Evolutionary conservation across 2,888 invertebrate species (phyloP), one percentile per base, ranked within the genome.

Genomic region (Lasioglossum lativentre): DNA sequence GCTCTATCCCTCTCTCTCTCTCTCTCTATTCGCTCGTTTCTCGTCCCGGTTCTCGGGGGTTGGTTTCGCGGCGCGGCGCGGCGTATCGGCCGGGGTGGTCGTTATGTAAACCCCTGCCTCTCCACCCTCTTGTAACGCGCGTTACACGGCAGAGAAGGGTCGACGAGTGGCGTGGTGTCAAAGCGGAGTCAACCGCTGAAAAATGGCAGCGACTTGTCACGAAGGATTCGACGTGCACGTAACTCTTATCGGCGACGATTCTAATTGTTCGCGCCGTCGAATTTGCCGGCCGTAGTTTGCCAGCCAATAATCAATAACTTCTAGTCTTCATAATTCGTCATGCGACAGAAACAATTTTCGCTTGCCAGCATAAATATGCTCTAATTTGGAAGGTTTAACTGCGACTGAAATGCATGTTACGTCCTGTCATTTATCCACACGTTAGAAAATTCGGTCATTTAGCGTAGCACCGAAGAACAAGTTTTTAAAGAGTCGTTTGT

Each of bases 181-280:
- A 93, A 93, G 89, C 87, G 89, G 90, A 94, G 93, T 94, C 92
- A 93, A 93, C 91, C 90, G 90, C 91, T 93, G 92, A 93, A 94
- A 94, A 94, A 94, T 92, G 92, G 90, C 90, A 75, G 78, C 85
- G 84, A 88, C 80, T 91, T 81, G 85, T 86, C 89, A 80, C 86
- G 80, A 80, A 86, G 78, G 85, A 90, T 90, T 89, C 88, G 86
- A 83, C 74, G 79, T 56, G 76, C 82, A 84, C 86, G 80, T 74
- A 72, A 78, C 83, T 86, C 77, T 78, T 80, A 78, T 75, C 83
- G 72, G 1, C 63, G 19, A 38, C 68, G 34, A 27, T 27, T 5
- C 76, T 56, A 77, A 83, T 77, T 75, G 80, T 82, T 76, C 68
- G 23, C 52, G 6, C 27, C 14, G 59, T 5, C 19, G 70, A 42